Conservation (phyloP, 2,797 vertebrate species). For the Eptatretus atami region DNA sequence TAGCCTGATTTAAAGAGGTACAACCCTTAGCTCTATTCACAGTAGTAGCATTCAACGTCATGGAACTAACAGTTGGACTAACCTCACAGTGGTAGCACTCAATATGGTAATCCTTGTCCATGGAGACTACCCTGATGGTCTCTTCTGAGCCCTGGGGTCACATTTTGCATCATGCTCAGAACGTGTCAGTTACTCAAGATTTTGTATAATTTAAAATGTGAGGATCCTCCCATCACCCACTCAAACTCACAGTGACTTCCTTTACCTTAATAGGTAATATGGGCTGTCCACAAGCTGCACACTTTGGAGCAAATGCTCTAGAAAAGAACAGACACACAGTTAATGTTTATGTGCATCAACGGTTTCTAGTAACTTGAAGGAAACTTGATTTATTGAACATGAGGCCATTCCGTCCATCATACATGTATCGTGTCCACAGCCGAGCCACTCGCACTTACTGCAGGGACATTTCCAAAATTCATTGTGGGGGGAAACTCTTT, state of each 20-base stretch:
- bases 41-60: slow-evolving; percentile 90
- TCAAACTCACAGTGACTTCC: background rate
- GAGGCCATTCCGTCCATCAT: too few relatives aligned
- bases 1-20: too few relatives aligned
- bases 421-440: too few relatives aligned
- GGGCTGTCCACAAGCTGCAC: slow-evolving; percentile 69
- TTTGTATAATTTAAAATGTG: too few relatives aligned
- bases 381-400: too few relatives aligned
- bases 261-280: slow-evolving; percentile 87
- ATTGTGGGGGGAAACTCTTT: too few relatives aligned
- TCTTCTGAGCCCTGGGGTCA: slow-evolving; percentile 51
- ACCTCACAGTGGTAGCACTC: slow-evolving; percentile 88
- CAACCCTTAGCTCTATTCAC: slow-evolving; percentile 28
- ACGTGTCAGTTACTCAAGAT: too few relatives aligned
- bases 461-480: too few relatives aligned
- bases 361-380: background rate
- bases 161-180: background rate
- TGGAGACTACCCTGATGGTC: slow-evolving; percentile 75
- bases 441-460: too few relatives aligned
- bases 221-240: too few relatives aligned
- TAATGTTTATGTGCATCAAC: slow-evolving; percentile 7
- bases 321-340: slow-evolving; percentile 7
- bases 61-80: slow-evolving; percentile 17
- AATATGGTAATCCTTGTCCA: slow-evolving; percentile 84
- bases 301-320: slow-evolving; percentile 94